Evolutionary conservation across 2,113 vertebrate genomes (phyloP).

Genomic region (Carassius gibelio): DNA sequence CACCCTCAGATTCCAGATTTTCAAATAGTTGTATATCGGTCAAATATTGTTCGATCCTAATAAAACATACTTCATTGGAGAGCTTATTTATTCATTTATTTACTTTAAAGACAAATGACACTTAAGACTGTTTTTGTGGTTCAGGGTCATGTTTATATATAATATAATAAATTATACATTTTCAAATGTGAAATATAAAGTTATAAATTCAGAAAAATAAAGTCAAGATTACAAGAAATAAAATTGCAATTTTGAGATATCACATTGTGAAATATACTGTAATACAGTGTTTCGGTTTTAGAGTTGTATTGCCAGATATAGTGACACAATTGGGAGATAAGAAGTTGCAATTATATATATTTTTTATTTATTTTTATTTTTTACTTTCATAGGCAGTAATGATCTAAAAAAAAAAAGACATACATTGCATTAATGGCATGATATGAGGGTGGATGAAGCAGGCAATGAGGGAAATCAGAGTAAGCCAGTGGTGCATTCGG

Average conservation of each 20-base stretch:
- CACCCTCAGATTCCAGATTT: too few species aligned
- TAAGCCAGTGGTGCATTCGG: constrained; percentile 57
- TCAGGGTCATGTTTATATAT: too few species aligned
- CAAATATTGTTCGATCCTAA: too few species aligned
- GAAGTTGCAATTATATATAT: not conserved
- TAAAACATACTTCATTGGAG: too few species aligned
- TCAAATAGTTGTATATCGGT: too few species aligned
- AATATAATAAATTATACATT: too few species aligned
- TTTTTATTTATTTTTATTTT: not conserved
- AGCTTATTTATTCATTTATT: too few species aligned
- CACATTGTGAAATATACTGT: not conserved
- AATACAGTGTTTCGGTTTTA: not conserved
- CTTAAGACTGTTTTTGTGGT: too few species aligned
- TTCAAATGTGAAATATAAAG: not conserved
- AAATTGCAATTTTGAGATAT: not conserved
- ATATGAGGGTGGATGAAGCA: constrained; percentile 45
- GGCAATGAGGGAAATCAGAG: constrained; percentile 38
- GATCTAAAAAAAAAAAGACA: not conserved
- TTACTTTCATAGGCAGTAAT: not conserved
- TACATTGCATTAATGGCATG: constrained; percentile 8
- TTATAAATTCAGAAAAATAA: not conserved
- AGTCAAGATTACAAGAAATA: not conserved
- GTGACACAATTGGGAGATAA: not conserved
- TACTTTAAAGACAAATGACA: too few species aligned
- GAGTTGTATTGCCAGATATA: not conserved